Conservation (phyloP, 2,797 vertebrate genomes). For the Allobates femoralis region DNA sequence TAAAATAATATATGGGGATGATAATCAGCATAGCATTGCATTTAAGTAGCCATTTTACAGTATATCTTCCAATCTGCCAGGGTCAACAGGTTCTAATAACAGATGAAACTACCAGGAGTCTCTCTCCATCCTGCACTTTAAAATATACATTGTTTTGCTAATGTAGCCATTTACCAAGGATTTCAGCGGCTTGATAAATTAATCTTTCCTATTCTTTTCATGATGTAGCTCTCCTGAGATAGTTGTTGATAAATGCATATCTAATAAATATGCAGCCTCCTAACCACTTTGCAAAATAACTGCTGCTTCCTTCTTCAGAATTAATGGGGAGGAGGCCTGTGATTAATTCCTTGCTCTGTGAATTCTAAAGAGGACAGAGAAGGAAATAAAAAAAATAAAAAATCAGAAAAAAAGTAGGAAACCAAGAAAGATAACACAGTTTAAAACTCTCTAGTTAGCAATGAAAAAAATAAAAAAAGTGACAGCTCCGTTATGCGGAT, state of each 20-base stretch:
- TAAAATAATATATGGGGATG: background rate
- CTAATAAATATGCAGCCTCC: constrained; percentile 63
- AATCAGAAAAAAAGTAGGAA: constrained; percentile 4
- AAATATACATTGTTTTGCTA: constrained; percentile 63
- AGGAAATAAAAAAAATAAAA: constrained; percentile 26
- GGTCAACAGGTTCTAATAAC: constrained; percentile 33
- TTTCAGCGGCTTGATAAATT: constrained; percentile 60
- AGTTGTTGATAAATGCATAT: constrained; percentile 63
- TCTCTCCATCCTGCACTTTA: constrained; percentile 41
- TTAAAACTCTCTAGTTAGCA: constrained; percentile 23
- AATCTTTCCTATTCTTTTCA: constrained; percentile 61
- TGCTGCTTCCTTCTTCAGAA: constrained; percentile 60
- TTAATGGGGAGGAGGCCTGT: constrained; percentile 62
- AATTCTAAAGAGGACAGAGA: constrained; percentile 55
- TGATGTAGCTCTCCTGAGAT: constrained; percentile 62
- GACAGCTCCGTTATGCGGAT: background rate
- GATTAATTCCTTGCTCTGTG: constrained; percentile 60
- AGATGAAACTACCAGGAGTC: background rate
- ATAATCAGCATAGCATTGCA: constrained; percentile 5
- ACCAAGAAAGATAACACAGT: constrained; percentile 25
- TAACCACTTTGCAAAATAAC: constrained; percentile 64
- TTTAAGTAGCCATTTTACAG: background rate
- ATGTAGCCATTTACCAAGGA: constrained; percentile 61
- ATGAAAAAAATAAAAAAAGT: background rate
- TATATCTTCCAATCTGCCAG: background rate